Percentiles rank a stretch among this genome's conserved stretches.
Conservation (phyloP, 1,140 invertebrate species). For the Euwallacea fornicatus region DNA sequence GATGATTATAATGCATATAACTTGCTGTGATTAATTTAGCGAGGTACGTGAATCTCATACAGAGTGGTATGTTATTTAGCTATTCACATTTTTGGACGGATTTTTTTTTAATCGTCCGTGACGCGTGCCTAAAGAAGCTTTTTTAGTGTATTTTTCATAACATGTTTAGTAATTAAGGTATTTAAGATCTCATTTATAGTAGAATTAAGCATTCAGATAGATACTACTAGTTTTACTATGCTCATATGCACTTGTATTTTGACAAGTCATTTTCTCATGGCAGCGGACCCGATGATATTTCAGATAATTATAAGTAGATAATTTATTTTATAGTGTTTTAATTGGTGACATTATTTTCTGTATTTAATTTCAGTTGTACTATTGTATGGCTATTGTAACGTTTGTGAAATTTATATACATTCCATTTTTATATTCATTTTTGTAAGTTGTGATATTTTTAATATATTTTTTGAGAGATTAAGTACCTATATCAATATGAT, state of each 20-base stretch:
- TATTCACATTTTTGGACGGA: not conserved
- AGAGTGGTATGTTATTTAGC: not conserved
- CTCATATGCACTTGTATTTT: not conserved
- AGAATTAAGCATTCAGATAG: not conserved
- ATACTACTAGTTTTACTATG: not conserved
- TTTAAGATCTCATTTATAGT: constrained; percentile 2
- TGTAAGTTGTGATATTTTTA: constrained; percentile 2
- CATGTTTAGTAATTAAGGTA: not conserved
- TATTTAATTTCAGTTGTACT: constrained; percentile 21
- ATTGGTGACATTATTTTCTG: constrained; percentile 27
- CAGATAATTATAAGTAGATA: not conserved
- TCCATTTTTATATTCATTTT: constrained; percentile 31
- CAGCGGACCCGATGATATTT: not conserved
- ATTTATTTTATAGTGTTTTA: not conserved
- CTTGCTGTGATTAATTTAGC: not conserved
- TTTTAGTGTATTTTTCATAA: not conserved
- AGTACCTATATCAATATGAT: not conserved
- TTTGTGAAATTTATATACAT: constrained; percentile 38
- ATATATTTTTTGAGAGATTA: constrained; percentile 3
- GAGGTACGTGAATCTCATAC: not conserved
- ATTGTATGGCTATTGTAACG: constrained; percentile 14
- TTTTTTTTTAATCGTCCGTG: not conserved
- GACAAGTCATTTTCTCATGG: not conserved
- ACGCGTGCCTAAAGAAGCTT: not conserved
- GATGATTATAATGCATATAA: not conserved